Evolutionary conservation across 2,113 vertebrate species (phyloP).

Genomic region (Menura novaehollandiae): DNA sequence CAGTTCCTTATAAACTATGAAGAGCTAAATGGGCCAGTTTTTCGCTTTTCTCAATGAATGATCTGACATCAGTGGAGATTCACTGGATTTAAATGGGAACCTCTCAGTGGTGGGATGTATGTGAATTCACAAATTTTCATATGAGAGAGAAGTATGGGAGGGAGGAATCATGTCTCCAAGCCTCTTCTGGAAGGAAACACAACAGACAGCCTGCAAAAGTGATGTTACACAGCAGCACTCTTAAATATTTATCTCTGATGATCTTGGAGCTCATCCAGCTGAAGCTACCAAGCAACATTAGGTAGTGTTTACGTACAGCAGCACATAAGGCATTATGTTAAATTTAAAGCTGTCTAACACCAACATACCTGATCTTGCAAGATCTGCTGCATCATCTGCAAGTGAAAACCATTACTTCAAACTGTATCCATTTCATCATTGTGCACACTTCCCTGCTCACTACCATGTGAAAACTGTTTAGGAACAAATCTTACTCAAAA

Average conservation of each 20-base stretch:
- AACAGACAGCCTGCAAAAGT: not conserved
- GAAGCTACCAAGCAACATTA: not conserved
- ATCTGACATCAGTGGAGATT: not conserved
- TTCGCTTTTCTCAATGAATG: not conserved
- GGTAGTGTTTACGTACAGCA: not conserved
- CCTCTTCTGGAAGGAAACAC: not conserved
- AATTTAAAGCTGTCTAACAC: not conserved
- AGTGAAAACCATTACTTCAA: not conserved
- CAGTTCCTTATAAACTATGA: not conserved
- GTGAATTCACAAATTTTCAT: not conserved
- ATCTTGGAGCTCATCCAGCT: slow-evolving; percentile 23
- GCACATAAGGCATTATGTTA: not conserved
- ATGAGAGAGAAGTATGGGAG: not conserved
- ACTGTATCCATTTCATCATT: not conserved
- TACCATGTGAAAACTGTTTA: not conserved
- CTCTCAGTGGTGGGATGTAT: not conserved
- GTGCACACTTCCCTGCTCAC: not conserved
- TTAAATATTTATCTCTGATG: not conserved
- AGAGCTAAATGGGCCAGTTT: not conserved
- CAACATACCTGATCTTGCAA: not conserved
- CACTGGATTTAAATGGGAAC: not conserved
- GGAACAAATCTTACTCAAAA: not conserved
- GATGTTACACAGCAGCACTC: not conserved
- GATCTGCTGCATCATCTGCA: not conserved
- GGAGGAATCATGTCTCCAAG: not conserved